These are phyloP conservation scores for Volucella inflata DNA, from an alignment of 2,888 invertebrate genomes.

Conservation along the genomic window DNA sequence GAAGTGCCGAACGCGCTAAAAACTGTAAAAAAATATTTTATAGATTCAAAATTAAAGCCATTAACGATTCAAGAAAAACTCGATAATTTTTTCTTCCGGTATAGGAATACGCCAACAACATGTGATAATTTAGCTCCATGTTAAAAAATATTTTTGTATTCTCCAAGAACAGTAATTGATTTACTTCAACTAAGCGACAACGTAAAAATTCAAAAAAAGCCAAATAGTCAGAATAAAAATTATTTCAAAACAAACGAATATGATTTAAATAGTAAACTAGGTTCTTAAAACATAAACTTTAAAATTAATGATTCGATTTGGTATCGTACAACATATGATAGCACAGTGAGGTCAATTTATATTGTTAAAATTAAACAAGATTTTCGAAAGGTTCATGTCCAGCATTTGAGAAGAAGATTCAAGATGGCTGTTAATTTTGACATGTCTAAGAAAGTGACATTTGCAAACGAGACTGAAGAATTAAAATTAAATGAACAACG, in stretches of 20 bases:
- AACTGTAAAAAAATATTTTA: slow-evolving; percentile 59
- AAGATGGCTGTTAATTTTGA: slow-evolving; percentile 16
- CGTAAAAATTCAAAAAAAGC: neutral
- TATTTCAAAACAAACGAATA: neutral
- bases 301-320: slow-evolving; percentile 34
- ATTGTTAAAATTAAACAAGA: slow-evolving; percentile 10
- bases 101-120: slow-evolving; percentile 36
- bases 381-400: slow-evolving; percentile 33
- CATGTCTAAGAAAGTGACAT: neutral
- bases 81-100: slow-evolving; percentile 26
- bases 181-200: slow-evolving; percentile 1
- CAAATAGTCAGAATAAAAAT: neutral
- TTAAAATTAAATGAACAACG: too few relatives aligned
- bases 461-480: neutral
- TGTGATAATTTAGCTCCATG: slow-evolving; percentile 30
- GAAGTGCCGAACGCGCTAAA: slow-evolving; percentile 76
- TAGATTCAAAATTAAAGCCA: neutral
- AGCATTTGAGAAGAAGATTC: slow-evolving; percentile 11
- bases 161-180: slow-evolving; percentile 21
- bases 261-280: neutral
- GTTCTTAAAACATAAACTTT: neutral
- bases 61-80: neutral
- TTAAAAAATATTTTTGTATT: slow-evolving; percentile 28
- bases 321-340: slow-evolving; percentile 29
- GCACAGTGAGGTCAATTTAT: slow-evolving; percentile 31